These are phyloP conservation scores for Montipora capitata DNA, from an alignment of 92 coral and sea anemone genomes.

Conservation along the genomic window DNA sequence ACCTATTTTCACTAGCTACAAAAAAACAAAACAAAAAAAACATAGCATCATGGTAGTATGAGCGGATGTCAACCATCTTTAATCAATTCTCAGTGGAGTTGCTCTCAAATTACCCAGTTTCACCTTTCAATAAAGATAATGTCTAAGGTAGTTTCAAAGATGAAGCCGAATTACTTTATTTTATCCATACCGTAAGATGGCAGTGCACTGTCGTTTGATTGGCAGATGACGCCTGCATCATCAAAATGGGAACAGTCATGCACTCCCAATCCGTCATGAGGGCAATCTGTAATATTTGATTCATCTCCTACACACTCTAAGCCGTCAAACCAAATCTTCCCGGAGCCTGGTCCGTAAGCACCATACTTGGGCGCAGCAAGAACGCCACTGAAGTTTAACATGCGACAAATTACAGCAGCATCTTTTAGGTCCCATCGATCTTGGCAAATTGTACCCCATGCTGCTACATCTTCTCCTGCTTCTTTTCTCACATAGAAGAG, in stretches of 20 bases:
- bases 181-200: conserved; percentile 18
- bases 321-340: conserved; percentile 36
- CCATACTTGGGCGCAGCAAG: conserved; percentile 33
- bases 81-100: no score
- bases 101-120: no score
- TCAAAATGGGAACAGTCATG: conserved; percentile 24
- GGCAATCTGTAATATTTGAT: conserved; percentile 23
- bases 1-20: no score
- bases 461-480: neutral
- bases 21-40: no score
- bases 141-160: no score
- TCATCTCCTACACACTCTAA: conserved; percentile 33
- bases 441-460: conserved; percentile 51
- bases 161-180: neutral
- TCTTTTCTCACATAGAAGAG: neutral
- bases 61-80: no score
- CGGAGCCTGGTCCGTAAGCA: conserved; percentile 35
- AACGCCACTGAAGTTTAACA: conserved; percentile 44
- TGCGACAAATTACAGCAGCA: conserved; percentile 46
- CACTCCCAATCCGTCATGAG: conserved; percentile 35
- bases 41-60: no score
- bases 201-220: conserved; percentile 28
- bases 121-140: no score
- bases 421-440: conserved; percentile 36
- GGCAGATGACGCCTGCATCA: conserved; percentile 54